These are phyloP conservation scores for Patella caerulea DNA, from an alignment of 2,888 invertebrate species.

Conservation along the genomic window DNA sequence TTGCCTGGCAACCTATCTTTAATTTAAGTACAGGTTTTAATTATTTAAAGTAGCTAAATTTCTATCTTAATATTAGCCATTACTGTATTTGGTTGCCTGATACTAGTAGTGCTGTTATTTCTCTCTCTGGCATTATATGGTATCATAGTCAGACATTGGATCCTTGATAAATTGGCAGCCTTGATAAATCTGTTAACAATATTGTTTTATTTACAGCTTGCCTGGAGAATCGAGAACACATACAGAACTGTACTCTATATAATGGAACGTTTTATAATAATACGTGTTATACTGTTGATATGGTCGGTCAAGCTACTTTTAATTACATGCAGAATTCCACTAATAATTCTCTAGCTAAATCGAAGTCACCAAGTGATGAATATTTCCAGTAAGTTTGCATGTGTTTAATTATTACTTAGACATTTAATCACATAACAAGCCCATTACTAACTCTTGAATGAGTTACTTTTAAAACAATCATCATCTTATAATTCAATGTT, in stretches of 20 bases:
- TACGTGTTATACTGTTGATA: constrained; percentile 51
- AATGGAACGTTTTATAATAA: constrained; percentile 69
- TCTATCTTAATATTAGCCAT: background rate
- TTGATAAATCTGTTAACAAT: too few species aligned
- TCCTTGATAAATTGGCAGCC: too few species aligned
- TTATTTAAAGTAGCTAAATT: too few species aligned
- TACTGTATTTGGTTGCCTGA: background rate
- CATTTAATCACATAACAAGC: too few species aligned
- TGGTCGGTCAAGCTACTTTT: constrained; percentile 47
- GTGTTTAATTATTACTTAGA: too few species aligned
- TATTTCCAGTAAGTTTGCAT: constrained; percentile 73
- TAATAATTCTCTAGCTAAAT: constrained; percentile 37
- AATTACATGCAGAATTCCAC: constrained; percentile 39
- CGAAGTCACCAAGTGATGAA: constrained; percentile 72
- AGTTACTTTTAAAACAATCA: too few species aligned
- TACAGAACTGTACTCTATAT: constrained; percentile 67
- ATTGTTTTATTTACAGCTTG: constrained; percentile 35
- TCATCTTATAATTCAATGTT: too few species aligned
- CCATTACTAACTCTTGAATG: too few species aligned
- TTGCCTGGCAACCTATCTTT: too few species aligned
- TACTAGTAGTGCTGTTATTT: too few species aligned
- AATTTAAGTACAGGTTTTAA: constrained; percentile 27
- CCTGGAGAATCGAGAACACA: constrained; percentile 31
- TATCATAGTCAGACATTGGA: too few species aligned
- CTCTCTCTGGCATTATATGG: too few species aligned